A percentile compares a stretch with the other conserved stretches of the same genome.
Conservation (phyloP, 2,888 invertebrate species). For the Melitaea athalia region DNA sequence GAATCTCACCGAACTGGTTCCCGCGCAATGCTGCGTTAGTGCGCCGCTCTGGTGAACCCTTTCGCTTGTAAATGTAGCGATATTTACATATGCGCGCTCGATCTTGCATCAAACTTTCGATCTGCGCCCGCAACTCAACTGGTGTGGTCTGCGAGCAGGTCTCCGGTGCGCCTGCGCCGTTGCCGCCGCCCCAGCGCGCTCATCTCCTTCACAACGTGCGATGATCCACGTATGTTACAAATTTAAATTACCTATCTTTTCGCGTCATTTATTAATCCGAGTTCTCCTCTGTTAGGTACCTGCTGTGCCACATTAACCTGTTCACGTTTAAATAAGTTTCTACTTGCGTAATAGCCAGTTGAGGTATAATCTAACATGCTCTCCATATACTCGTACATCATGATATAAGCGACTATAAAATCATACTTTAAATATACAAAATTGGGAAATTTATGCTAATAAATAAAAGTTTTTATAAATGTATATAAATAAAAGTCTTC, state of each 20-base stretch:
- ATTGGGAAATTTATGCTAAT: neutral
- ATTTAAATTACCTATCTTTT: constrained; percentile 11
- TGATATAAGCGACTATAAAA: constrained; percentile 15
- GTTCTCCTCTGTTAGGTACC: constrained; percentile 17
- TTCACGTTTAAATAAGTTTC: constrained; percentile 27
- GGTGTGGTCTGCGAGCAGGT: constrained; percentile 63
- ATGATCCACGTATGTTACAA: constrained; percentile 75
- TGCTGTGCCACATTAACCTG: constrained; percentile 21
- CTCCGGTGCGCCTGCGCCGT: constrained; percentile 48
- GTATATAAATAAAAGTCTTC: too few relatives aligned
- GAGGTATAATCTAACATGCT: constrained; percentile 23
- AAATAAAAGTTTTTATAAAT: too few relatives aligned
- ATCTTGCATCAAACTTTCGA: constrained; percentile 82
- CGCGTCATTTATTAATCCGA: constrained; percentile 7
- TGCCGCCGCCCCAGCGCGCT: constrained; percentile 66
- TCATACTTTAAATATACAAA: constrained; percentile 6
- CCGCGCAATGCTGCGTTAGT: constrained; percentile 80
- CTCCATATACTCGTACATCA: constrained; percentile 18
- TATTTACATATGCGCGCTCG: constrained; percentile 82
- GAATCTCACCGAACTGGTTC: constrained; percentile 86
- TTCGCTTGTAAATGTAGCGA: constrained; percentile 83
- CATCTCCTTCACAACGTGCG: constrained; percentile 69
- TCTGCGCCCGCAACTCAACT: constrained; percentile 69
- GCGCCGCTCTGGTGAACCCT: constrained; percentile 82
- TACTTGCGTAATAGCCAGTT: constrained; percentile 34